Conservation (phyloP, 2,888 invertebrate genomes). For the Andrena praecox region DNA sequence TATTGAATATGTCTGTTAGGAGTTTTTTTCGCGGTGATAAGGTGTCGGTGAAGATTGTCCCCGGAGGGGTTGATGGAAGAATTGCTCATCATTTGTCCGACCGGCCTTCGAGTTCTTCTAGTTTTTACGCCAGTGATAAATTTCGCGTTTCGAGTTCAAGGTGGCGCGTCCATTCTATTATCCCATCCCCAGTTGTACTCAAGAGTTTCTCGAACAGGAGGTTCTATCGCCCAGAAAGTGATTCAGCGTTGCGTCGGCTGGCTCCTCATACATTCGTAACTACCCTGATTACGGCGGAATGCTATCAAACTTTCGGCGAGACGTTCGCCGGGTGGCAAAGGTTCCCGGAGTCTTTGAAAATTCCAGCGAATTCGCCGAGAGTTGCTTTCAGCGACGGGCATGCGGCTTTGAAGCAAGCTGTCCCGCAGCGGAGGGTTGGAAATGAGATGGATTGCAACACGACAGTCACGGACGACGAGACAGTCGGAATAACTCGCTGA, state of each 20-base stretch:
- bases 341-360: neutral
- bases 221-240: neutral
- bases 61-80: neutral
- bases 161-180: slow-evolving; percentile 17
- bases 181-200: neutral
- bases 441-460: neutral
- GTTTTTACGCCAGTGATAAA: slow-evolving; percentile 21
- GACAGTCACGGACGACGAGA: slow-evolving; percentile 21
- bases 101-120: neutral
- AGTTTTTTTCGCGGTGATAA: no score
- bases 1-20: no score
- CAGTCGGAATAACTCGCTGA: slow-evolving; percentile 9
- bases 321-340: neutral
- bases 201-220: slow-evolving; percentile 3
- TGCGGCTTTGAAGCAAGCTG: slow-evolving; percentile 4
- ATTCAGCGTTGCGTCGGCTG: neutral
- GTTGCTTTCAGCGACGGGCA: neutral
- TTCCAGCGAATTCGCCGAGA: neutral
- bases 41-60: neutral
- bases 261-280: neutral
- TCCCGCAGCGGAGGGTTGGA: neutral
- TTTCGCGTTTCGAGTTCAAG: slow-evolving; percentile 5
- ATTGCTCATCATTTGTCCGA: slow-evolving; percentile 18
- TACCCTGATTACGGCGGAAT: neutral
- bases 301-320: neutral